A percentile compares a stretch with the other conserved stretches of the same genome.
phyloP scores from a whole-genome alignment of 2,888 invertebrate genomes.

The Diachrysia chrysitis region DNA sequence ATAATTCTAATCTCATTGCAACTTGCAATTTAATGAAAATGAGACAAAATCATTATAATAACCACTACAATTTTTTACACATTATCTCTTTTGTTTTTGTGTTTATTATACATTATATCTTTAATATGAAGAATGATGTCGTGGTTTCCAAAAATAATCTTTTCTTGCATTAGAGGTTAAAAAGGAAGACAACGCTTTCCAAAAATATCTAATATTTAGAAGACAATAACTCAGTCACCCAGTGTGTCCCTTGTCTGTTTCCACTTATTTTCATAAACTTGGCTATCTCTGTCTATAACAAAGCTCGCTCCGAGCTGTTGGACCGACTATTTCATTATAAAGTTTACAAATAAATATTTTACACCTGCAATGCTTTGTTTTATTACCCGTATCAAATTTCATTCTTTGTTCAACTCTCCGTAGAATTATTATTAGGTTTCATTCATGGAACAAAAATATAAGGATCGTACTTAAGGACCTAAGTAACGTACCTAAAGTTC shows the following conservation, averaged over 20 bases:
- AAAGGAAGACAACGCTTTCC: no score
- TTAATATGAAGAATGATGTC: no score
- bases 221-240: conserved; percentile 14
- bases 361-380: conserved; percentile 39
- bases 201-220: not conserved
- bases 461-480: not conserved
- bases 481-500: no score
- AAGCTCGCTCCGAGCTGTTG: conserved; percentile 33
- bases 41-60: no score
- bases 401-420: not conserved
- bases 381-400: conserved; percentile 15
- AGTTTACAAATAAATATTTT: conserved; percentile 57
- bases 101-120: no score
- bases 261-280: conserved; percentile 61
- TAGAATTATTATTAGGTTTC: not conserved
- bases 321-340: conserved; percentile 57
- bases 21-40: no score
- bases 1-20: no score
- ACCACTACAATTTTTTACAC: no score
- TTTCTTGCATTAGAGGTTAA: no score
- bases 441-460: not conserved
- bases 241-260: conserved; percentile 42
- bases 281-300: conserved; percentile 45
- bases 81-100: no score
- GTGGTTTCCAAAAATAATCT: no score